A percentile compares a stretch with the other conserved stretches of the same genome.
Conservation (phyloP, 2,113 vertebrate genomes). For the Lasiurus borealis region DNA sequence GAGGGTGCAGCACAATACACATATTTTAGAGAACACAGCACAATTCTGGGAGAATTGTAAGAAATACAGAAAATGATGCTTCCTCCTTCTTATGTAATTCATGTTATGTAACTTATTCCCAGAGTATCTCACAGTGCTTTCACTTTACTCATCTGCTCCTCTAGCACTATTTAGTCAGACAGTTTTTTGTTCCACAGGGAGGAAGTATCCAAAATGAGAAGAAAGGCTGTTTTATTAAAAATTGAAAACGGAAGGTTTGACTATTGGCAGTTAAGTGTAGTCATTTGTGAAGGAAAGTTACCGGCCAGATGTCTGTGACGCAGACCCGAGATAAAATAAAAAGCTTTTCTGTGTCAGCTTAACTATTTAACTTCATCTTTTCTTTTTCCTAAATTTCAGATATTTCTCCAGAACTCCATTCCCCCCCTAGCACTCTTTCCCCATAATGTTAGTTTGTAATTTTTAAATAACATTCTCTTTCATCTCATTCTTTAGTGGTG, state of each 20-base stretch:
- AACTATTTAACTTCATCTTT: not conserved
- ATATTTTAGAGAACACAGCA: not conserved
- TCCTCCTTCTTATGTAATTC: slow-evolving; percentile 54
- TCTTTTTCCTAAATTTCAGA: not conserved
- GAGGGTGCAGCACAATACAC: too few relatives aligned
- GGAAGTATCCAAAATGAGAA: slow-evolving; percentile 47
- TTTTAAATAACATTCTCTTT: slow-evolving; percentile 15
- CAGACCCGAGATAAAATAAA: slow-evolving; percentile 18
- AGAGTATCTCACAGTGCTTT: not conserved
- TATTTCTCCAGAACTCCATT: not conserved
- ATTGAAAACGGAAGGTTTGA: not conserved
- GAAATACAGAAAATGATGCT: not conserved
- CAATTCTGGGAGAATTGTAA: slow-evolving; percentile 14
- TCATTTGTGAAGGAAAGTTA: slow-evolving; percentile 51
- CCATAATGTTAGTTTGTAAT: not conserved
- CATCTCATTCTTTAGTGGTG: not conserved
- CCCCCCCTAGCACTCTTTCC: not conserved
- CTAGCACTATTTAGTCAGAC: slow-evolving; percentile 11
- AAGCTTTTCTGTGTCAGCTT: not conserved
- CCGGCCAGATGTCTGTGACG: slow-evolving; percentile 54
- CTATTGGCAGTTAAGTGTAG: not conserved
- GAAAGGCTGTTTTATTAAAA: slow-evolving; percentile 70
- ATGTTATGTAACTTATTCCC: slow-evolving; percentile 49
- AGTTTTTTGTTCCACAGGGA: slow-evolving; percentile 46
- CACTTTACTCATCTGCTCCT: not conserved